Percentiles rank a stretch among this genome's conserved stretches.
Conservation (phyloP, 23 tunicate genomes). For the Styela plicata region DNA sequence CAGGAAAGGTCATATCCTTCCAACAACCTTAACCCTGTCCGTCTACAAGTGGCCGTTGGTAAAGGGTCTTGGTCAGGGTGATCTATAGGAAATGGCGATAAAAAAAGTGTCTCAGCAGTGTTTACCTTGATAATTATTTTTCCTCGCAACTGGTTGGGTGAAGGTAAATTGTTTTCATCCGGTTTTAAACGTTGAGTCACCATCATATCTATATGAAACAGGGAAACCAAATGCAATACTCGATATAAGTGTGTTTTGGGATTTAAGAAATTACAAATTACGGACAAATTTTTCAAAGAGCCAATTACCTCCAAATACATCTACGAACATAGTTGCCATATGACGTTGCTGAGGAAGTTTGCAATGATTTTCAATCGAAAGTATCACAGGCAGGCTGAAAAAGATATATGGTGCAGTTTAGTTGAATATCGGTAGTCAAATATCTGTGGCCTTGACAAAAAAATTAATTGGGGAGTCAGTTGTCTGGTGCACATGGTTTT, state of each 20-base stretch:
- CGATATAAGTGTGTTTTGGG: background rate
- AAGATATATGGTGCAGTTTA: too few relatives aligned
- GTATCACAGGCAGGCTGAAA: conserved; percentile 81
- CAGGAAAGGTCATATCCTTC: too few relatives aligned
- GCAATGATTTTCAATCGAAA: conserved; percentile 95
- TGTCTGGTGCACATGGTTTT: too few relatives aligned
- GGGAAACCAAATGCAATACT: background rate
- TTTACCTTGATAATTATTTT: conserved; percentile 89
- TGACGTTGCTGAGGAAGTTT: conserved; percentile 75
- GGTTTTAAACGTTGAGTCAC: conserved; percentile 41
- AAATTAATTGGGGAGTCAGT: too few relatives aligned
- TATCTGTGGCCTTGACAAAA: too few relatives aligned
- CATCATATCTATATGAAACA: conserved; percentile 31
- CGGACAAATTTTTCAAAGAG: too few relatives aligned
- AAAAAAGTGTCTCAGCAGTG: too few relatives aligned
- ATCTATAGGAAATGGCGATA: too few relatives aligned
- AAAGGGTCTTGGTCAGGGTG: too few relatives aligned
- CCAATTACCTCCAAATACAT: conserved; percentile 77
- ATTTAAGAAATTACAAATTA: background rate
- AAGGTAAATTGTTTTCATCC: conserved; percentile 56
- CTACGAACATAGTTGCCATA: conserved; percentile 87
- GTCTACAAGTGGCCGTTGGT: too few relatives aligned
- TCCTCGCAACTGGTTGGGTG: conserved; percentile 70
- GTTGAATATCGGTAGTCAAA: too few relatives aligned
- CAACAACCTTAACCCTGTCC: too few relatives aligned